Evolutionary conservation across 2,888 invertebrate species (phyloP), one percentile per base, ranked within the genome.

Genomic region (Thumatha senex): DNA sequence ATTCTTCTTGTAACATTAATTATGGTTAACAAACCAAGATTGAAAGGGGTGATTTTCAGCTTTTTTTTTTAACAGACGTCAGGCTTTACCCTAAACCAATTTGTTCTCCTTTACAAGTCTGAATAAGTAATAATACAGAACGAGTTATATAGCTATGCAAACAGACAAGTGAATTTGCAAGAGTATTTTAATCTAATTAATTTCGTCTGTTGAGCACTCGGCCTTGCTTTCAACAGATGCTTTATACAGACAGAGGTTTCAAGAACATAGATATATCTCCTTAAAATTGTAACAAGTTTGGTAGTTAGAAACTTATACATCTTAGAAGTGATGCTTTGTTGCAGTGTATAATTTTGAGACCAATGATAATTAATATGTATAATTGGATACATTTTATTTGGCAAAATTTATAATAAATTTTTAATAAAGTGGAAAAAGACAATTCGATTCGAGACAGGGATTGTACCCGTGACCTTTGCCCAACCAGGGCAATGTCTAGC

Each of bases 101-200:
- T 9, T 39, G 9, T 31, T 33, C 15, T 39, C 12, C 10, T n/a
- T 18, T n/a, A 14, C 14, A n/a, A 9, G n/a, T n/a, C n/a, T 43
- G 13, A 35, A 43, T 24, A 15, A 43, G 35, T 46, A 29, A 24
- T 13, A 41, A 15, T 14, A 36, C 15, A 9, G 15, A 38, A 38
- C 18, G 42, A 18, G 34, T 40, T 35, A 35, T 29, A 14, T 14
- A 35, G 41, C 30, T 42, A 36, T 15, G 38, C 48, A 43, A 48
- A 48, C 48, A 42, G 42, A 14, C 29, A 35, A 35, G 35, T 35
- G 35, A 44, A 24, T 44, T 44, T 44, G 44, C 13, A 40, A 31
- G 35, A 45, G 40, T 45, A 50, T 50, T 49, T 50, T 50, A 50
- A 45, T 50, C 44, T 45, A 51, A 47, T 43, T 51, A 47, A 47